Conservation (phyloP, 2,888 invertebrate species). For the Spodoptera picta region DNA sequence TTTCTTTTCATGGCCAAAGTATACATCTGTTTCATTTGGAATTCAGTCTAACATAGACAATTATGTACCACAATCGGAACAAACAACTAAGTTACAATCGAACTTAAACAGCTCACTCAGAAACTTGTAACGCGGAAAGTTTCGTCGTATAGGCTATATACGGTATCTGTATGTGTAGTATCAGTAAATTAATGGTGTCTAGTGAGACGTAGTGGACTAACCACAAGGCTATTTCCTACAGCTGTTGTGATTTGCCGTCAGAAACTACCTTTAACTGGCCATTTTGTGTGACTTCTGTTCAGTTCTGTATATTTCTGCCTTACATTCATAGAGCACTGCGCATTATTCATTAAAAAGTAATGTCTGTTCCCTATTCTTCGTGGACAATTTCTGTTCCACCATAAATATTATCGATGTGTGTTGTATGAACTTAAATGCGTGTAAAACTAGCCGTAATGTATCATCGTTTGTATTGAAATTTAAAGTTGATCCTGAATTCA, state of each 20-base stretch:
- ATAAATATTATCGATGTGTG: too few species aligned
- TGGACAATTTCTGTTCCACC: too few species aligned
- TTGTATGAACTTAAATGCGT: too few species aligned
- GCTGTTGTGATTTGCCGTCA: conserved; percentile 21
- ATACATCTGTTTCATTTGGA: conserved; percentile 31
- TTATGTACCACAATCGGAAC: conserved; percentile 46
- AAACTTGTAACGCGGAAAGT: conserved; percentile 52
- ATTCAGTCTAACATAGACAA: conserved; percentile 34
- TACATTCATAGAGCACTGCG: too few species aligned
- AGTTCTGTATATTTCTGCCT: too few species aligned
- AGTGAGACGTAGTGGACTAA: conserved; percentile 50
- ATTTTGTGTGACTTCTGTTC: background rate
- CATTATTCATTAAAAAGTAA: too few species aligned
- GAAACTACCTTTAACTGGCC: conserved; percentile 1
- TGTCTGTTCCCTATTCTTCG: too few species aligned
- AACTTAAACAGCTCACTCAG: conserved; percentile 48
- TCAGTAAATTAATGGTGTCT: conserved; percentile 62
- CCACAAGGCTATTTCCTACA: conserved; percentile 42
- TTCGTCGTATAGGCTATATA: conserved; percentile 36
- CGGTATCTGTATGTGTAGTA: conserved; percentile 44
- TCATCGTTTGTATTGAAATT: too few species aligned
- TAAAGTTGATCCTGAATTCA: too few species aligned
- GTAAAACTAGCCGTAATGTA: too few species aligned
- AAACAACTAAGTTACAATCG: conserved; percentile 49
- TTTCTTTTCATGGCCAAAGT: conserved; percentile 11